Evolutionary conservation across 2,888 invertebrate genomes (phyloP).

Genomic region (Acrobasis suavella): DNA sequence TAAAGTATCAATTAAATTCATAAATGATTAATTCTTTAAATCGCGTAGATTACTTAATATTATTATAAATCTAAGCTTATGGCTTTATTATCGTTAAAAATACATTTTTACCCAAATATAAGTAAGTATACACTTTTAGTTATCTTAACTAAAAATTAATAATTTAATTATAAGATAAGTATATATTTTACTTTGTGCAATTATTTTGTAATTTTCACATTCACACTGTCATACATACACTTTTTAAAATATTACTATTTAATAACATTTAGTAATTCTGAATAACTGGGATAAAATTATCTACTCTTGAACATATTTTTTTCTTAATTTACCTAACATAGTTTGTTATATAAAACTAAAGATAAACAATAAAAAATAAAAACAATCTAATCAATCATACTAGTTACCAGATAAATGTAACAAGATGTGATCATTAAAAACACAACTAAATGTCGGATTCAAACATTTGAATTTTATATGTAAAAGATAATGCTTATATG

Average conservation of each 20-base stretch:
- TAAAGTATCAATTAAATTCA: not conserved
- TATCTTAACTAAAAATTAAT: not conserved
- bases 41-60: too few relatives aligned
- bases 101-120: too few relatives aligned
- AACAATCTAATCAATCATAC: not conserved
- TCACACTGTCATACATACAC: not conserved
- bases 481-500: too few relatives aligned
- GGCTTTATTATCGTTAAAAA: too few relatives aligned
- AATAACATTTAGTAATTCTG: not conserved
- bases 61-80: too few relatives aligned
- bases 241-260: not conserved
- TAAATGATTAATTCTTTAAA: constrained; percentile 2
- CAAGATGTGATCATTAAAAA: constrained; percentile 1
- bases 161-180: not conserved
- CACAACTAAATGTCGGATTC: not conserved
- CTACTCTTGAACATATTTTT: not conserved
- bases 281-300: not conserved
- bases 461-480: not conserved
- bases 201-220: not conserved
- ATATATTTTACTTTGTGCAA: constrained; percentile 17
- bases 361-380: not conserved
- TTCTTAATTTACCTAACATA: not conserved
- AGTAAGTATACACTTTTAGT: too few relatives aligned
- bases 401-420: constrained; percentile 2
- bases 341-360: not conserved